A percentile compares a stretch with the other conserved stretches of the same genome.
Evolutionary conservation across 2,888 invertebrate species (phyloP).

Genomic region (Tipula helvola): DNA sequence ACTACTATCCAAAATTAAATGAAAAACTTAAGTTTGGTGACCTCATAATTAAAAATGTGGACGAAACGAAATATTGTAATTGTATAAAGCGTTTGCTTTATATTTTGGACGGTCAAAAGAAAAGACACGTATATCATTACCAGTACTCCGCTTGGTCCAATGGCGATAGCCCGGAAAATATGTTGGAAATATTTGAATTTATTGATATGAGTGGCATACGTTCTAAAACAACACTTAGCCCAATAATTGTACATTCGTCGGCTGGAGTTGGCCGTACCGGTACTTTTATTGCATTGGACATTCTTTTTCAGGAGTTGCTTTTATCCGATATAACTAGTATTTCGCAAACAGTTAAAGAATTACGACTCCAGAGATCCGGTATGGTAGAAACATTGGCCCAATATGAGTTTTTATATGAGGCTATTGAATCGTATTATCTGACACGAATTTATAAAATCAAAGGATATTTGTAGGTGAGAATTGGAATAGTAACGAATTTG

Average conservation of each 20-base stretch:
- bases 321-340: slow-evolving; percentile 51
- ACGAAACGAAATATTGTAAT: slow-evolving; percentile 41
- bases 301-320: slow-evolving; percentile 50
- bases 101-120: neutral
- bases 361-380: slow-evolving; percentile 52
- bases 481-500: too few relatives aligned
- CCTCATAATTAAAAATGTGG: slow-evolving; percentile 42
- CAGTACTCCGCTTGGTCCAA: slow-evolving; percentile 65
- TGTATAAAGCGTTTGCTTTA: slow-evolving; percentile 45
- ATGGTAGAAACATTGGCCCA: slow-evolving; percentile 57
- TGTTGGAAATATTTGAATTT: slow-evolving; percentile 48
- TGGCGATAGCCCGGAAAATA: slow-evolving; percentile 49
- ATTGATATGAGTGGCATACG: slow-evolving; percentile 38
- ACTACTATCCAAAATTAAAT: slow-evolving; percentile 52
- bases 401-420: slow-evolving; percentile 37
- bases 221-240: slow-evolving; percentile 34
- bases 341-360: slow-evolving; percentile 51
- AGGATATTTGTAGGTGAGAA: neutral
- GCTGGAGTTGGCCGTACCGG: slow-evolving; percentile 69
- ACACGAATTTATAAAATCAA: neutral
- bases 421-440: neutral
- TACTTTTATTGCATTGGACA: slow-evolving; percentile 58
- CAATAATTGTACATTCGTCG: slow-evolving; percentile 41
- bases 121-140: slow-evolving; percentile 44
- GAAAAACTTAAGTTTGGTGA: slow-evolving; percentile 46